A percentile compares a stretch with the other conserved stretches of the same genome.
phyloP scores from a whole-genome alignment of 2,888 invertebrate species.

The Rotaria macrura region DNA sequence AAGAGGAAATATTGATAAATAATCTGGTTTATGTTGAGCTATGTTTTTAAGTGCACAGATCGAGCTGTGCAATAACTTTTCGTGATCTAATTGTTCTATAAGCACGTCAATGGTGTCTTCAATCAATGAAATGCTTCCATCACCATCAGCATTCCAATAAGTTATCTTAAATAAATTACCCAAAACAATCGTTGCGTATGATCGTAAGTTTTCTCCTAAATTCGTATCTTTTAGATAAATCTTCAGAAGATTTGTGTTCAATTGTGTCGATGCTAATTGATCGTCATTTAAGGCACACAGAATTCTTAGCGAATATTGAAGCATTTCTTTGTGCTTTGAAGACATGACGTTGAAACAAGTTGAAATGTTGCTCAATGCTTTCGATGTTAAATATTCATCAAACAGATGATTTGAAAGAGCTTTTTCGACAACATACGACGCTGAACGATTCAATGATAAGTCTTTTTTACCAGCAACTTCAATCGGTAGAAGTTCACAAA shows the following conservation, averaged over 20 bases:
- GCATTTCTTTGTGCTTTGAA: background rate
- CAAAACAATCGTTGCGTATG: background rate
- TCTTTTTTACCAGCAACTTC: background rate
- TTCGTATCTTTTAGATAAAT: background rate
- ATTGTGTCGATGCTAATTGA: background rate
- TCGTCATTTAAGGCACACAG: background rate
- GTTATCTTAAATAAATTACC: background rate
- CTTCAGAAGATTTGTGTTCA: background rate
- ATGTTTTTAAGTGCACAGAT: background rate
- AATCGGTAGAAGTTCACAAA: background rate
- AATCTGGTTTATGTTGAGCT: background rate
- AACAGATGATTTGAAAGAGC: background rate
- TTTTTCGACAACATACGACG: background rate
- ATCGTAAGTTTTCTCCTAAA: background rate
- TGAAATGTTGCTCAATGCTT: background rate
- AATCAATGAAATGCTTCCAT: background rate
- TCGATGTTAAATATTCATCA: background rate
- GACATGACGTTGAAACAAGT: background rate
- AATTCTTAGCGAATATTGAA: background rate
- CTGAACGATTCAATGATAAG: background rate
- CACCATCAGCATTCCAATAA: background rate
- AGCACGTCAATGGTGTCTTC: background rate
- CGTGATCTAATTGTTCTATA: background rate
- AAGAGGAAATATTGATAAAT: conserved; percentile 5
- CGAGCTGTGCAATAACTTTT: background rate